Evolutionary conservation across 2,888 invertebrate species (phyloP).

Genomic region (Caradrina clavipalpis): DNA sequence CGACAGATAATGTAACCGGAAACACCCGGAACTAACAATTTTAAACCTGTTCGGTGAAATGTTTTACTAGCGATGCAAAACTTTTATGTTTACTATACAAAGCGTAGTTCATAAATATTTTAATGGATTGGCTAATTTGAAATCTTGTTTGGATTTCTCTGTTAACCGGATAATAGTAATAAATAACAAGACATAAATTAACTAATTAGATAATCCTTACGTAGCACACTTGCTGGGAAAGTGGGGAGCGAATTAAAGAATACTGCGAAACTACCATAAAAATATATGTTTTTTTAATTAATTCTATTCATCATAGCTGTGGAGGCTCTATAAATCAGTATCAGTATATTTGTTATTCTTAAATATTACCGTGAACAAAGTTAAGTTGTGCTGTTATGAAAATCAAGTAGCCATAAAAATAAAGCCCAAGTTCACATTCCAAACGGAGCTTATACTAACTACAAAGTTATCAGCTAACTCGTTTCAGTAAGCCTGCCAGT

Average conservation of each 20-base stretch:
- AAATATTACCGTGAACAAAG: conserved; percentile 1
- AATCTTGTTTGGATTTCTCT: conserved; percentile 11
- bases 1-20: conserved; percentile 35
- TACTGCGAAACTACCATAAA: neutral
- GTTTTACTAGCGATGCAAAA: conserved; percentile 17
- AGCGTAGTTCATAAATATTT: conserved; percentile 24
- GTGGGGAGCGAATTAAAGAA: neutral
- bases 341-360: neutral
- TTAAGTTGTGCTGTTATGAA: neutral
- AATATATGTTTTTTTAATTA: neutral
- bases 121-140: conserved; percentile 2
- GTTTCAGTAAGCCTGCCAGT: conserved; percentile 27
- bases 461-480: conserved; percentile 36
- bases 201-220: neutral
- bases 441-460: conserved; percentile 16
- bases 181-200: conserved; percentile 1
- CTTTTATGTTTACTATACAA: conserved; percentile 20
- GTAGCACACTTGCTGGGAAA: neutral
- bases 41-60: conserved; percentile 32
- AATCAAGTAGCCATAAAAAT: conserved; percentile 9
- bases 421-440: conserved; percentile 43
- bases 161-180: neutral
- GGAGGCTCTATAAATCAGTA: neutral
- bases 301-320: too few relatives aligned
- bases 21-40: conserved; percentile 23